These are phyloP conservation scores for Tribolium freemani DNA, from an alignment of 2,888 invertebrate species.

Conservation along the genomic window DNA sequence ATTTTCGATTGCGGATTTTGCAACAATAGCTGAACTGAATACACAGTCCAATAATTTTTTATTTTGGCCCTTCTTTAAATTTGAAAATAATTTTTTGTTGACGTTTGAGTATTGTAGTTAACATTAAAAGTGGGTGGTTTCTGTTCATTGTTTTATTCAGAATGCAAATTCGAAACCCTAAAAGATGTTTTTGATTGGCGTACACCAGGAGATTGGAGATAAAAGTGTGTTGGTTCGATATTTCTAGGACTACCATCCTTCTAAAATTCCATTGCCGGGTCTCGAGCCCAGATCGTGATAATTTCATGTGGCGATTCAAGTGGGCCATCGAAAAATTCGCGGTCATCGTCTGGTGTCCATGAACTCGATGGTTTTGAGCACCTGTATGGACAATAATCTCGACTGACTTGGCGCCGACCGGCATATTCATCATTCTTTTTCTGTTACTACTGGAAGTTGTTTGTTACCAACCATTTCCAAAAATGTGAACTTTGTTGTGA, in stretches of 20 bases:
- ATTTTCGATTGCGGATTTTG: not conserved
- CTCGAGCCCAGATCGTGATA: not conserved
- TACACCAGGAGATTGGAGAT: not conserved
- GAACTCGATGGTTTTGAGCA: conserved; percentile 42
- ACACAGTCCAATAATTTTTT: not conserved
- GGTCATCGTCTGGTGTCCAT: conserved; percentile 45
- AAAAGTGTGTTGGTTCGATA: conserved; percentile 6
- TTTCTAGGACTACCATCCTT: conserved; percentile 2
- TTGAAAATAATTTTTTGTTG: too few relatives aligned
- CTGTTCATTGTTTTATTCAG: not conserved
- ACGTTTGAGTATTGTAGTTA: too few relatives aligned
- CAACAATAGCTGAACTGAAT: not conserved
- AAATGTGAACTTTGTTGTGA: conserved; percentile 4
- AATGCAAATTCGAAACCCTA: too few relatives aligned
- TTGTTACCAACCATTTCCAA: conserved; percentile 22
- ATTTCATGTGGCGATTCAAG: not conserved
- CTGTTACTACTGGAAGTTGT: not conserved
- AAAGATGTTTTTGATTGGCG: too few relatives aligned
- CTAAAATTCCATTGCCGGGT: not conserved
- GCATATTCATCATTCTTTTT: conserved; percentile 18
- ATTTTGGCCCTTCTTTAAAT: too few relatives aligned
- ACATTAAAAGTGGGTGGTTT: too few relatives aligned
- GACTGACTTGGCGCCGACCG: conserved; percentile 39
- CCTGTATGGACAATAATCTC: conserved; percentile 31
- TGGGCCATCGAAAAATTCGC: conserved; percentile 39